These are phyloP conservation scores for Tetheella fluctuosa DNA, from an alignment of 2,888 invertebrate species.

Conservation along the genomic window DNA sequence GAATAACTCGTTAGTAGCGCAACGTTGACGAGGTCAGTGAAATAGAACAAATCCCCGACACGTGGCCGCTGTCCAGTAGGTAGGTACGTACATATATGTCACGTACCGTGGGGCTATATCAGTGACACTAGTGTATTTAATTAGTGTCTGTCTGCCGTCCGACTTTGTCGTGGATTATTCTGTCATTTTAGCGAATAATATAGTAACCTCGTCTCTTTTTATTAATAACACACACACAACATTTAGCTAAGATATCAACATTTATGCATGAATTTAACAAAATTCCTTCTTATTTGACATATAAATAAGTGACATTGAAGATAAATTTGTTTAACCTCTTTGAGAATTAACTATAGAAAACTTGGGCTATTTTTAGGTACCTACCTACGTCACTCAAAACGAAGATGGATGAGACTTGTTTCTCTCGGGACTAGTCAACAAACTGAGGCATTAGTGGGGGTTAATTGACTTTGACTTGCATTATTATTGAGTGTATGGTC, in stretches of 20 bases:
- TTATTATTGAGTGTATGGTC: too few species aligned
- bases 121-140: background rate
- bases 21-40: background rate
- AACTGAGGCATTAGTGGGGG: background rate
- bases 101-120: background rate
- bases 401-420: background rate
- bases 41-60: background rate
- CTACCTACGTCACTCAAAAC: background rate
- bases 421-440: background rate
- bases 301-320: too few species aligned
- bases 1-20: background rate
- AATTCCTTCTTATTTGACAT: too few species aligned
- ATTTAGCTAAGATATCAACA: too few species aligned
- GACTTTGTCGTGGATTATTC: background rate
- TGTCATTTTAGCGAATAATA: background rate
- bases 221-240: too few species aligned
- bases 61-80: background rate
- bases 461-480: too few species aligned
- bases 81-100: background rate
- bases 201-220: too few species aligned
- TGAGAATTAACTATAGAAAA: too few species aligned
- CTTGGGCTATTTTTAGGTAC: too few species aligned
- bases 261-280: too few species aligned
- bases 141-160: background rate
- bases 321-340: too few species aligned